These are phyloP conservation scores for Gambusia holbrooki DNA, from an alignment of 2,113 vertebrate species.

Conservation along the genomic window DNA sequence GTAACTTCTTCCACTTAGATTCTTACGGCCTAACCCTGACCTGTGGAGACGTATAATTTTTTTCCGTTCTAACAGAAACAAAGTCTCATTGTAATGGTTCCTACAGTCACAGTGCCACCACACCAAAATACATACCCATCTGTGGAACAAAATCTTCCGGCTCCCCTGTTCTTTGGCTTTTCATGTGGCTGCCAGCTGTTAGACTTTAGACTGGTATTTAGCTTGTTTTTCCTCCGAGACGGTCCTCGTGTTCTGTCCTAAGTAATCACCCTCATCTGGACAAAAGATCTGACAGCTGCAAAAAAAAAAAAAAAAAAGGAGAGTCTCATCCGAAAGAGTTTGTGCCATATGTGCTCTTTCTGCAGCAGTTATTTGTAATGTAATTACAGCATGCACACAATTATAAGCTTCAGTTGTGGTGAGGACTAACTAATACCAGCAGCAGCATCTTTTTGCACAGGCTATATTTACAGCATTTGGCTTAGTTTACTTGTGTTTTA, in stretches of 20 bases:
- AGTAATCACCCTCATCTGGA: constrained; percentile 67
- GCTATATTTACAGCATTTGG: constrained; percentile 36
- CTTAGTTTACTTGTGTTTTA: constrained; percentile 33
- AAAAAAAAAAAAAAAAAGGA: background rate
- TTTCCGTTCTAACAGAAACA: constrained; percentile 52
- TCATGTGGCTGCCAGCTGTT: constrained; percentile 72
- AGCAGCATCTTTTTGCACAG: constrained; percentile 34
- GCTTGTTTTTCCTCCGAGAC: constrained; percentile 60
- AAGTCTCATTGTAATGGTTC: constrained; percentile 73
- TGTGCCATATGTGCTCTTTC: constrained; percentile 48
- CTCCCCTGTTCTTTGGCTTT: constrained; percentile 51
- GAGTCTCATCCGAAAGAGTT: constrained; percentile 38
- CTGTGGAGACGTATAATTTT: constrained; percentile 52
- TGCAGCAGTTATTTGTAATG: constrained; percentile 46
- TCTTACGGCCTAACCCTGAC: constrained; percentile 57
- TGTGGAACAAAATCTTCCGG: constrained; percentile 63
- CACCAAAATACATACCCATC: constrained; percentile 60
- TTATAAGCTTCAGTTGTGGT: constrained; percentile 64
- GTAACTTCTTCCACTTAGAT: constrained; percentile 48
- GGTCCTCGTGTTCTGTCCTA: constrained; percentile 71
- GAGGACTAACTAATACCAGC: constrained; percentile 55
- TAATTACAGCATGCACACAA: constrained; percentile 52
- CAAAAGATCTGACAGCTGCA: constrained; percentile 65
- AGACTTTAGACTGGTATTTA: constrained; percentile 71
- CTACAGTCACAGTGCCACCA: constrained; percentile 56